phyloP scores from a whole-genome alignment of 2,888 invertebrate genomes.

The Eupithecia exiguata region DNA sequence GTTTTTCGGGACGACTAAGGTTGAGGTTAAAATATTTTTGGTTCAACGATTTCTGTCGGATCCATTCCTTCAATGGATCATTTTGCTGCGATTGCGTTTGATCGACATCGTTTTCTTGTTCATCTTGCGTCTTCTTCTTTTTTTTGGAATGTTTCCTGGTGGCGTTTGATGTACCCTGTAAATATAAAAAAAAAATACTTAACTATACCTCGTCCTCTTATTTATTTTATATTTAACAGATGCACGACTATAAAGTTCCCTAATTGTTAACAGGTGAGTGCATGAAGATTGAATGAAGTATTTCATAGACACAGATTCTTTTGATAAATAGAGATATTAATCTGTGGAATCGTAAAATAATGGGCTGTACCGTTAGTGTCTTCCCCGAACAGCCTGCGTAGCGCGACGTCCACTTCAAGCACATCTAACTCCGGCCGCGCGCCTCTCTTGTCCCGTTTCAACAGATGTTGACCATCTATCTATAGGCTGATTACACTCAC shows the following conservation, averaged over 20 bases:
- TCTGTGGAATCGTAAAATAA: no score
- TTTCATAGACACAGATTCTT: no score
- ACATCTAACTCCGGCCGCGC: no score
- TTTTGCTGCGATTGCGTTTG: neutral
- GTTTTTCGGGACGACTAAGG: constrained; percentile 24
- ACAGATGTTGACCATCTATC: neutral
- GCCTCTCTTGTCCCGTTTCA: neutral
- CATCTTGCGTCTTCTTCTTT: constrained; percentile 2
- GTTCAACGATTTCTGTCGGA: constrained; percentile 42
- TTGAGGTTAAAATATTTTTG: constrained; percentile 44
- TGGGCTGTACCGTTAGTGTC: neutral
- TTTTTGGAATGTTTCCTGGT: neutral
- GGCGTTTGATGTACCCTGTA: neutral
- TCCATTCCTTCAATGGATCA: constrained; percentile 42
- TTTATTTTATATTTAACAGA: no score
- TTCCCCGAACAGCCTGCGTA: constrained; percentile 2
- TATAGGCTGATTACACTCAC: no score
- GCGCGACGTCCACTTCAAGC: neutral
- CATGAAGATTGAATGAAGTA: no score
- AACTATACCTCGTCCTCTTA: no score
- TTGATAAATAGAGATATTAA: no score
- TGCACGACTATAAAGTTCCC: no score
- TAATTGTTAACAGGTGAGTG: no score
- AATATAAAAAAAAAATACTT: neutral
- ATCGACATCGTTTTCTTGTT: neutral